Base-by-base conservation (phyloP, 2,888 invertebrate species). In the Nephrocerus scutellatus region DNA sequence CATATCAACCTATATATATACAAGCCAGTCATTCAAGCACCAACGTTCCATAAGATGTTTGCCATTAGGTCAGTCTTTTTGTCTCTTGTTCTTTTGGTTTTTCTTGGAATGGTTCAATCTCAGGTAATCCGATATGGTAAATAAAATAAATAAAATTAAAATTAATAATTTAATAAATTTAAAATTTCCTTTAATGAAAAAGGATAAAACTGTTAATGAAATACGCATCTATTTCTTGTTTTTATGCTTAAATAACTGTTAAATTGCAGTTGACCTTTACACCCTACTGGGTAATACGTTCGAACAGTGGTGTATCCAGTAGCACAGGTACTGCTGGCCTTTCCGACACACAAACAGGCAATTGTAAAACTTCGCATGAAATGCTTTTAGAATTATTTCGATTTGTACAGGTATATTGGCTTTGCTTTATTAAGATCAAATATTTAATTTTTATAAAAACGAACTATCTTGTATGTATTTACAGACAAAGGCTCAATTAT, bases 301-400 rank as follows among this genome's bases (percentile, higher is more conserved):
- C 62, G 3, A 52, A 44, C 10, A 49, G 49, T 5, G 50, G 48
- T 7, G 46, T 39, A 14, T 45, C 34, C n/a, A 42, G 36, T 8
- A 45, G 46, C 10, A 38, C 34, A 19, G 48, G 41, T 5, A 42
- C 42, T 10, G 46, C 49, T 5, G 46, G 52, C 28, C 56, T 61
- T 41, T 63, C 60, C 40, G 62, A 62, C 19, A 15, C 53, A 4
- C 56, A 53, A 26, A 51, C 52, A 12, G 57, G 54, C 18, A 64
- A 57, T 32, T 67, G 66, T 41, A 62, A 60, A 31, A 53, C 56
- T 15, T 59, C 66, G 6, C 60, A 62, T 32, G 67, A 67, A 39
- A 63, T 63, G 55, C 48, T 67, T 6, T 45, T 66, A 47, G 59
- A 65, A 29, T 65, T 67, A 44, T 64, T 67, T 41, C 60, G 60